Conservation (phyloP, 1,140 invertebrate species). For the Batillaria attramentaria region DNA sequence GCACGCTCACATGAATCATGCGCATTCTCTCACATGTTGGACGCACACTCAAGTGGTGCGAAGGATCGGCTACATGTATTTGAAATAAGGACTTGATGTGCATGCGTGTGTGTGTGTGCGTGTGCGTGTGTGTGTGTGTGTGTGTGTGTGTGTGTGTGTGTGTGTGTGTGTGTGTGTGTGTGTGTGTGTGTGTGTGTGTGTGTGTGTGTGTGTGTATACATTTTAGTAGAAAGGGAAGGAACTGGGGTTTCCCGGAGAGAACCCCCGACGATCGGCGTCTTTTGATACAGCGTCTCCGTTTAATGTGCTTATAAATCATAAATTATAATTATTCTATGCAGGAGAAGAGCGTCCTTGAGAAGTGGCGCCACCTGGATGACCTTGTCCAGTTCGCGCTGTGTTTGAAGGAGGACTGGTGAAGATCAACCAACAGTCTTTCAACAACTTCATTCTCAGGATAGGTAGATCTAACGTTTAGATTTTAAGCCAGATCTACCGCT, state of each 20-base stretch:
- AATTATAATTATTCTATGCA: background rate
- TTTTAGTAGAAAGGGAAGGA: background rate
- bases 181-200: background rate
- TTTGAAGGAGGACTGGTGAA: conserved; percentile 92
- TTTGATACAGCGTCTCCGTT: background rate
- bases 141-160: background rate
- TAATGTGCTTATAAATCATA: background rate
- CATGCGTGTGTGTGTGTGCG: conserved; percentile 16
- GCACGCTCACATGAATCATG: too few species aligned
- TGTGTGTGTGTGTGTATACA: background rate
- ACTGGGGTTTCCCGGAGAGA: background rate
- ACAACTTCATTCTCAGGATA: conserved; percentile 94
- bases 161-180: background rate
- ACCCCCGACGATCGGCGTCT: background rate
- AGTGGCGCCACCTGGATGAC: conserved; percentile 45
- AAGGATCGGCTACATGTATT: background rate
- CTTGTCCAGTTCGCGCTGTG: conserved; percentile 94
- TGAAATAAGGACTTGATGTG: background rate
- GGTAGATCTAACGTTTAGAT: conserved; percentile 77
- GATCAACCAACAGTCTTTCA: conserved; percentile 96
- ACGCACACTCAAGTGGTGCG: background rate
- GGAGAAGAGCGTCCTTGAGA: background rate
- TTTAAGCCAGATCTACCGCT: too few species aligned
- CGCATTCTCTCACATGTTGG: background rate
- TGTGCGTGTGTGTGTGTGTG: conserved; percentile 28